Base-by-base conservation (phyloP, 2,797 vertebrate genomes). In the Heliangelus exortis region DNA sequence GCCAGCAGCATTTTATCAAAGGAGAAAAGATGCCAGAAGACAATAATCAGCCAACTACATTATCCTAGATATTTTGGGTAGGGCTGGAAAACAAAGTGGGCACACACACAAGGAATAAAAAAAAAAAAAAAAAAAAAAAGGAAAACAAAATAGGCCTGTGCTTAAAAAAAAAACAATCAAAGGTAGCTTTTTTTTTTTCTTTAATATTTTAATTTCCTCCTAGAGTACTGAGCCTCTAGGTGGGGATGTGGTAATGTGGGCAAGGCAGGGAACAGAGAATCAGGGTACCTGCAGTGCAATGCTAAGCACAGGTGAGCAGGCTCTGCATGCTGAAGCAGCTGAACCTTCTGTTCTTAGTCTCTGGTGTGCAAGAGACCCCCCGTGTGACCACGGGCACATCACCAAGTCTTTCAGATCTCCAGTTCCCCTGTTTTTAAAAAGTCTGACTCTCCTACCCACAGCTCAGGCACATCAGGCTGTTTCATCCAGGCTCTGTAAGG, bases 1-100 rank as follows among this genome's bases (percentile, higher is more conserved):
- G 96, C 97, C 94, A 96, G 89, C 88, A 96, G 97, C 95, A 57
- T 74, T 95, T 95, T 96, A 95, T 97, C 96, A 97, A 97, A 97
- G 96, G 34, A 82, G 65, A 82, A 95, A 90, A 89, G 77, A 95
- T 78, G 74, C 82, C 91, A 87, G 90, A 89, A 92, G 77, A 95
- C 71, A 84, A 57, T 89, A 83, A 95, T 95, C 91, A 95, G 71
- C 59, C 0, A 0, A 54, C 78, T 84, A 66, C 77, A 33, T 31
- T 72, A 61, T 85, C 69, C 65, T 76, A 53, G 48, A 58, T 92
- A 53, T 84, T 96, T 89, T 88, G 79, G 62, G 28, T 63, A 53
- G 76, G 92, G 78, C 83, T 97, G 93, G 93, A 95, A 97, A 97
- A 89, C 63, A 96, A 94, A 93, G 89, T 43, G 62, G 67, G 93